Base-by-base conservation (phyloP, 1,140 invertebrate species). In the Nixonia krombeini region DNA sequence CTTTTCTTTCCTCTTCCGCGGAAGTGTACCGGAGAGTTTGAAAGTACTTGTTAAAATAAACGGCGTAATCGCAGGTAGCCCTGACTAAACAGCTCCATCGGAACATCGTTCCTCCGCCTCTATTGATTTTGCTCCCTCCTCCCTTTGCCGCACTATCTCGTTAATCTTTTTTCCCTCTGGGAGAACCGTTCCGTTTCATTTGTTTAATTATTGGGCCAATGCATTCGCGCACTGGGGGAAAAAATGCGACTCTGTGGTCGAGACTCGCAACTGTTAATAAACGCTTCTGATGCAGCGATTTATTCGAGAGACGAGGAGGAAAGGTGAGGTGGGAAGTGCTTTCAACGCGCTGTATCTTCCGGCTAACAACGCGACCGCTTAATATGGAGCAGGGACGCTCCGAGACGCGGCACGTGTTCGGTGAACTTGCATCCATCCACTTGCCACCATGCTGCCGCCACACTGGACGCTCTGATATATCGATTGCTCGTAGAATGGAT, bases 21-120 rank as follows among this genome's bases (percentile, higher is more conserved):
- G 12, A 56, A 65, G 52, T 58, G 65, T 69, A 40, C 28, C 47
- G 50, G 52, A 70, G 59, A 76, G 73, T 81, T 79, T 76, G 72
- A 79, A 81, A 80, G 77, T 79, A 80, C 74, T 73, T 63, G 63
- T 78, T 78, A 76, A 80, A 80, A 78, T 80, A 80, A 80, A 80
- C 76, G 78, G 68, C 74, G 58, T 21, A 21, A 21, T 21, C 21
- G 21, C 21, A 21, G 21, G 21, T 21, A 21, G 2, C 21, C 6
- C 21, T 6, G 6, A 6, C 47, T 55, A 25, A 15, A 12, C 21
- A 38, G 15, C 46, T 38, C 12, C 4, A 38, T 31, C 10, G 17
- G 13, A 59, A 71, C 66, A 72, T 67, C 73, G 73, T 66, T 52
- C 64, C 51, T 37, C 10, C 29, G 16, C 1, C 12, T 21, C 6